phyloP scores from a whole-genome alignment of 2,113 vertebrate species.

The Fulmarus glacialis region DNA sequence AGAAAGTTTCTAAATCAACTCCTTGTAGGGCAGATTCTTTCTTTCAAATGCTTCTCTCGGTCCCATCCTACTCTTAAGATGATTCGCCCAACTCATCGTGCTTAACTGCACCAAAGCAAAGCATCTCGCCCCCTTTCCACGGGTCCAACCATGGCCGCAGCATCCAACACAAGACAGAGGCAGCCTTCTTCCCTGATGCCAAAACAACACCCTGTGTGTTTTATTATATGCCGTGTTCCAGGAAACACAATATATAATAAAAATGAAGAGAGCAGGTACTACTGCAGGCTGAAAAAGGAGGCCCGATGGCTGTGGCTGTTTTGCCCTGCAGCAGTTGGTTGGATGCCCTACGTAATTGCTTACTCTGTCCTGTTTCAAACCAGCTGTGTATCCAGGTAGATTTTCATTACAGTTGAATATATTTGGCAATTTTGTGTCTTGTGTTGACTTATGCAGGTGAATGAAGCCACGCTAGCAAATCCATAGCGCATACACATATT shows the following conservation, averaged over 20 bases:
- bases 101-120: not conserved
- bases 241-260: accelerated
- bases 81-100: not conserved
- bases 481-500: not conserved
- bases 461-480: not conserved
- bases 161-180: not conserved
- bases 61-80: not conserved
- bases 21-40: not conserved
- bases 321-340: accelerated
- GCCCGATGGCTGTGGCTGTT: not conserved
- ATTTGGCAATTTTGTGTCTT: not conserved
- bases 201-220: not conserved
- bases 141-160: not conserved
- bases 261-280: not conserved
- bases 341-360: not conserved
- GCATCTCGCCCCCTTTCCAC: not conserved
- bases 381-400: not conserved
- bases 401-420: not conserved
- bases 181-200: not conserved
- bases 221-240: not conserved
- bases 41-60: not conserved
- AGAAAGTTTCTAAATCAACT: not conserved
- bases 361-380: not conserved
- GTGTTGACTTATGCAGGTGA: not conserved
- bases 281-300: not conserved